Base-by-base conservation (phyloP, 1,140 invertebrate species). In the Hyphantria cunea region DNA sequence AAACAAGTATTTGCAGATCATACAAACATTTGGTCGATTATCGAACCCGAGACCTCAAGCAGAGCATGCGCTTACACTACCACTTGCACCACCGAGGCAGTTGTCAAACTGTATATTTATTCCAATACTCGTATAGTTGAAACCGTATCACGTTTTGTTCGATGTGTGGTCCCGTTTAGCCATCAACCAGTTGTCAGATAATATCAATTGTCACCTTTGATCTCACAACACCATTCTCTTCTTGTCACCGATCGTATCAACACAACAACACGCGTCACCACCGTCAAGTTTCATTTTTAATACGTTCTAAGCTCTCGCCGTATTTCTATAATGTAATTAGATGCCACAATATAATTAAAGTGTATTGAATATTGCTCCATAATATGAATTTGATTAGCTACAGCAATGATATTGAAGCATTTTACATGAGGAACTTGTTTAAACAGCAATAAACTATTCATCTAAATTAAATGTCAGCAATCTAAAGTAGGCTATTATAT, bases 131-230 rank as follows among this genome's bases (percentile, higher is more conserved):
- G 17, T 25, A 25, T 25, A 25, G 17, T 25, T 25, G 17, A 25
- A n/a, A 25, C 17, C 17, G 17, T 25, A 25, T 25, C 17, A 25
- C 17, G 41, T 34, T 39, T 45, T 33, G 53, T 17, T 37, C 45
- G 47, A 50, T 66, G 69, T 78, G 79, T 76, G 72, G 70, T 76
- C 76, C 56, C 64, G 67, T 67, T 62, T 66, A 70, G 39, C 63
- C 66, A 64, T 81, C 76, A 72, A 66, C 72, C 66, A 76, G 68
- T 66, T 69, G 58, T 77, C 74, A 64, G 68, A 68, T 72, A 67
- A 68, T 65, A 70, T 73, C 76, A 70, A 59, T 70, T 68, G 66
- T 70, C 74, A 62, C 45, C 55, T 73, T 56, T 32, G 65, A 72
- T 64, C 45, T 68, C 17, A 52, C 47, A 63, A 70, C 64, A 64